Evolutionary conservation across 2,888 invertebrate genomes (phyloP).

Genomic region (Megamerina dolium): DNA sequence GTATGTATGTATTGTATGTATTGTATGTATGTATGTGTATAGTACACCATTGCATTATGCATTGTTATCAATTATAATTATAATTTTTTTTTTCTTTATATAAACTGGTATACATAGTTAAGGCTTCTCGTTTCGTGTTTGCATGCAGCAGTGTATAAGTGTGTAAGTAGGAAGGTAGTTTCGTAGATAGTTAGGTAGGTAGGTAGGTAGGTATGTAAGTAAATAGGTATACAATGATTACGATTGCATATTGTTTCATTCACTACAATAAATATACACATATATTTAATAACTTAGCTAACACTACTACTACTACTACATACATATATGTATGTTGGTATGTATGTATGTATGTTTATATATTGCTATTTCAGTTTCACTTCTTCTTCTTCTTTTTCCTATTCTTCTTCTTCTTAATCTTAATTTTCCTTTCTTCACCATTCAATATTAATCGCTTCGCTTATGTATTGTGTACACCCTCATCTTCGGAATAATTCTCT

Average conservation of each 20-base stretch:
- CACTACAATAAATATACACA: too few relatives aligned
- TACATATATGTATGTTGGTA: background rate
- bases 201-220: background rate
- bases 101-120: conserved; percentile 50
- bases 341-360: conserved; percentile 2
- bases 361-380: background rate
- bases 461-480: conserved; percentile 47
- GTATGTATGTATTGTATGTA: too few relatives aligned
- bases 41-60: too few relatives aligned
- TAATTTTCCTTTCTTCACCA: conserved; percentile 5
- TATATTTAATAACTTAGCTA: too few relatives aligned
- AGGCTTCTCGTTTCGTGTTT: conserved; percentile 37
- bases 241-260: too few relatives aligned
- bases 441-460: conserved; percentile 4
- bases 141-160: too few relatives aligned
- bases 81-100: conserved; percentile 11
- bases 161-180: too few relatives aligned
- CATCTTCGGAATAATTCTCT: conserved; percentile 48
- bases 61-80: too few relatives aligned
- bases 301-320: too few relatives aligned
- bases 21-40: too few relatives aligned
- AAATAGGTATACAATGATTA: too few relatives aligned
- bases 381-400: conserved; percentile 4
- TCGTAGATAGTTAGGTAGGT: background rate
- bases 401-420: conserved; percentile 4